These are phyloP conservation scores for Prunella strophiata DNA, from an alignment of 2,797 vertebrate species.

Conservation along the genomic window DNA sequence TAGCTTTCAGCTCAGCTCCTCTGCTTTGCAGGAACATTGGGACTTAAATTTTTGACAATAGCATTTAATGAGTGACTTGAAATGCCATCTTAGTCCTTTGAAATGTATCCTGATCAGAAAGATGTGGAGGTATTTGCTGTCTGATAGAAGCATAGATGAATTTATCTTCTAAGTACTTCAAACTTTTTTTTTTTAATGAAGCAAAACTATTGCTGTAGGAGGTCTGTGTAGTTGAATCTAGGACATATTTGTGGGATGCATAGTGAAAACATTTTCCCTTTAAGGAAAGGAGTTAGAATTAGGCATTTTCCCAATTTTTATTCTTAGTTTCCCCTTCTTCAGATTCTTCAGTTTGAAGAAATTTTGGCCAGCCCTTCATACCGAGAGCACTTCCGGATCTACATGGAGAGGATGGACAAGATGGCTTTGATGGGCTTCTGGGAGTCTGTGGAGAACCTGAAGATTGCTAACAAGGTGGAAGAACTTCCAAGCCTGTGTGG, in stretches of 20 bases:
- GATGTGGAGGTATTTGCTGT: background rate
- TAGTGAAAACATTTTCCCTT: background rate
- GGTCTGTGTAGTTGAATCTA: background rate
- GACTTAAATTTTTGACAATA: background rate
- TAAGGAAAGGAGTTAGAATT: background rate
- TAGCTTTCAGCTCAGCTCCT: background rate
- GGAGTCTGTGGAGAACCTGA: conserved; percentile 94
- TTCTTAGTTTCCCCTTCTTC: conserved; percentile 14
- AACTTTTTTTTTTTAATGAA: background rate
- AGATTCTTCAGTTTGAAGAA: conserved; percentile 98
- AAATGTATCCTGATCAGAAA: background rate
- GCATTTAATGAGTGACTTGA: background rate
- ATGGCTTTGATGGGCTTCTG: conserved; percentile 90
- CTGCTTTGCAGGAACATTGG: background rate
- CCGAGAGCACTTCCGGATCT: conserved; percentile 89
- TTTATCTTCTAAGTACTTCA: background rate
- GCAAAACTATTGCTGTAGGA: background rate
- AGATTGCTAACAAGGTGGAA: conserved; percentile 92
- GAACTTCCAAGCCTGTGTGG: background rate
- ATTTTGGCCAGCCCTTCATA: conserved; percentile 88
- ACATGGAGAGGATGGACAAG: conserved; percentile 95
- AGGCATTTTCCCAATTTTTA: background rate
- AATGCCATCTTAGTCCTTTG: background rate
- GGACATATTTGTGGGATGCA: background rate
- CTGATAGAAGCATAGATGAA: background rate